Base-by-base conservation (phyloP, 2,113 vertebrate genomes). In the Notothenia rossii region DNA sequence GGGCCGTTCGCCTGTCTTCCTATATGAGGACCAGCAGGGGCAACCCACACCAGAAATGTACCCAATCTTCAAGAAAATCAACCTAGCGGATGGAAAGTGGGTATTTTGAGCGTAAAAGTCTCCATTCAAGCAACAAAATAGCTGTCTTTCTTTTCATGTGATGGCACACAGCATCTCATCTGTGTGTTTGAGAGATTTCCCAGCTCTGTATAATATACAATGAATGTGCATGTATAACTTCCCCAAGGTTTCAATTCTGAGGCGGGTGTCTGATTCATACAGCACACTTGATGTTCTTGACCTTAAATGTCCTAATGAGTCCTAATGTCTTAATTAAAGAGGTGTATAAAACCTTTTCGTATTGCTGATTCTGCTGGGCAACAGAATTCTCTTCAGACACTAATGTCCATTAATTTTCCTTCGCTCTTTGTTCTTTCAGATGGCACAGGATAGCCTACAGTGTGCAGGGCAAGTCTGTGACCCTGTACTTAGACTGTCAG, bases 371-470 rank as follows among this genome's bases (percentile, higher is more conserved):
- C 58, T 65, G 36, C 51, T 43, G 29, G 46, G 18, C 18, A 48
- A 64, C 15, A 80, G 3, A 10, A 6, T 40, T 40, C 36, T 40
- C 36, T 40, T 40, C 22, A 50, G 40, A 20, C 20, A 68, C 22
- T 66, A 48, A n/a, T 48, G 1, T 60, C 6, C 17, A 6, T 72
- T 68, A 48, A 76, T 36, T 56, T 9, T 62, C 33, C 29, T 29
- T 45, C 3, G 72, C 11, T 33, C 0, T 63, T 36, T 65, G 55
- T 14, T 54, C 56, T 81, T 64, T 43, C 87, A 99, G 98, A 89
- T 99, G 98, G 98, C 98, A 98, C 87, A 95, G 96, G 2, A 93
- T 98, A 82, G 97, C 96, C 0, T 91, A 96, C 90, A 96, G 96
- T 0, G 91, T 98, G 43, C 91, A 95, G 20, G 94, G 91, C 15